These are phyloP conservation scores for Akabosia matsudoensis DNA, from an alignment of 1,140 invertebrate species.

Conservation along the genomic window DNA sequence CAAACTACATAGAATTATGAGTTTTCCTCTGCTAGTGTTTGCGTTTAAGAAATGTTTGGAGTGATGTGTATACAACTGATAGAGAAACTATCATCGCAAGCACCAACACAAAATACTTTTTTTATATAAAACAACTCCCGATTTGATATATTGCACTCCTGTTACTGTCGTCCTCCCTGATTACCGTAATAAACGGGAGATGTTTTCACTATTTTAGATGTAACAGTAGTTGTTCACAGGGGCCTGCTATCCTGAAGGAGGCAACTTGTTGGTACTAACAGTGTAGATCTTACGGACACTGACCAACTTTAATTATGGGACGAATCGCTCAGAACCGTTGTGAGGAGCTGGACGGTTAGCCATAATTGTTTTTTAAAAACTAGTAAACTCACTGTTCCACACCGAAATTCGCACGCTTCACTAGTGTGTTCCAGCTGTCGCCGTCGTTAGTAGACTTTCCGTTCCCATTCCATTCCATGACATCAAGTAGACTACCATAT, in stretches of 20 bases:
- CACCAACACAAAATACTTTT: too few species aligned
- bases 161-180: neutral
- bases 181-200: neutral
- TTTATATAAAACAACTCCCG: too few species aligned
- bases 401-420: slow-evolving; percentile 16
- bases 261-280: neutral
- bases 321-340: neutral
- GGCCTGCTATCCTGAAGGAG: neutral
- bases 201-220: neutral
- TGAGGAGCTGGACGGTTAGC: neutral
- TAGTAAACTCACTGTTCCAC: neutral
- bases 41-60: too few species aligned
- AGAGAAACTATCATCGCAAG: too few species aligned
- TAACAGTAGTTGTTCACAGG: neutral
- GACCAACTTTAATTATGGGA: neutral
- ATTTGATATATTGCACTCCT: slow-evolving; percentile 11
- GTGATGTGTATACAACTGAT: too few species aligned
- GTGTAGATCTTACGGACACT: neutral
- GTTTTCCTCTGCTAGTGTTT: too few species aligned
- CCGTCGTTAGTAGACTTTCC: slow-evolving; percentile 13
- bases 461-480: slow-evolving; percentile 16
- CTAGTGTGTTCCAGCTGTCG: slow-evolving; percentile 7
- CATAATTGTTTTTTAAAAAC: slow-evolving; percentile 11
- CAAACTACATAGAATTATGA: too few species aligned
- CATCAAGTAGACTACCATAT: neutral